Evolutionary conservation across 2,888 invertebrate species (phyloP).

Genomic region (Chrysina gloriosa): DNA sequence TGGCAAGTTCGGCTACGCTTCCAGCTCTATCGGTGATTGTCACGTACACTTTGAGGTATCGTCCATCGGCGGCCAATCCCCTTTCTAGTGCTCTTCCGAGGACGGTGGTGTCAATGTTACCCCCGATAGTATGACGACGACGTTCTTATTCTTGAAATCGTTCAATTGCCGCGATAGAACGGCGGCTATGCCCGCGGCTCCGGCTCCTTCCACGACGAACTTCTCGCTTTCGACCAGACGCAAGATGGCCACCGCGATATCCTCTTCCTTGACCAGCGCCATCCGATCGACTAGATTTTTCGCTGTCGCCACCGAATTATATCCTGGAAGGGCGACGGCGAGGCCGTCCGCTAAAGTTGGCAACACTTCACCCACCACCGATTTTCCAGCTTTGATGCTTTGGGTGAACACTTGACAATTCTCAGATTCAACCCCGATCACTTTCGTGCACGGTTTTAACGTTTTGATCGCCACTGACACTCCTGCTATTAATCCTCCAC

Average conservation of each 20-base stretch:
- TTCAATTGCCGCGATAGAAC: not conserved
- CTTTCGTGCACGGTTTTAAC: constrained; percentile 79
- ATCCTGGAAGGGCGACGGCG: constrained; percentile 88
- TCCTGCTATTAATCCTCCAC: constrained; percentile 89
- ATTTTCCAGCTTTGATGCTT: constrained; percentile 77
- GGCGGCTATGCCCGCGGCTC: constrained; percentile 82
- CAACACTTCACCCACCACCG: constrained; percentile 70
- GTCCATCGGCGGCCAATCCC: constrained; percentile 84
- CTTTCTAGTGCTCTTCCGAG: constrained; percentile 85
- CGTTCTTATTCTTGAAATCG: not conserved
- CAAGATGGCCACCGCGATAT: constrained; percentile 85
- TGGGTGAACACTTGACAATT: constrained; percentile 83
- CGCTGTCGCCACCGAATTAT: constrained; percentile 84
- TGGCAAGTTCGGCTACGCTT: constrained; percentile 83
- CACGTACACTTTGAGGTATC: constrained; percentile 76
- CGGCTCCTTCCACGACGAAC: constrained; percentile 92
- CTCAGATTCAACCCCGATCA: constrained; percentile 91
- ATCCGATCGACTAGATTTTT: constrained; percentile 80
- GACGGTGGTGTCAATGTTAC: constrained; percentile 89
- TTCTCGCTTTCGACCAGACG: constrained; percentile 86
- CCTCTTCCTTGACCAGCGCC: constrained; percentile 82
- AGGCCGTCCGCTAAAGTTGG: constrained; percentile 90
- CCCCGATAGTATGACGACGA: constrained; percentile 55
- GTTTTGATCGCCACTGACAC: constrained; percentile 87
- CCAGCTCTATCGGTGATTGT: constrained; percentile 84